Conservation (phyloP, 2,797 vertebrate species). For the Lerista edwardsae region DNA sequence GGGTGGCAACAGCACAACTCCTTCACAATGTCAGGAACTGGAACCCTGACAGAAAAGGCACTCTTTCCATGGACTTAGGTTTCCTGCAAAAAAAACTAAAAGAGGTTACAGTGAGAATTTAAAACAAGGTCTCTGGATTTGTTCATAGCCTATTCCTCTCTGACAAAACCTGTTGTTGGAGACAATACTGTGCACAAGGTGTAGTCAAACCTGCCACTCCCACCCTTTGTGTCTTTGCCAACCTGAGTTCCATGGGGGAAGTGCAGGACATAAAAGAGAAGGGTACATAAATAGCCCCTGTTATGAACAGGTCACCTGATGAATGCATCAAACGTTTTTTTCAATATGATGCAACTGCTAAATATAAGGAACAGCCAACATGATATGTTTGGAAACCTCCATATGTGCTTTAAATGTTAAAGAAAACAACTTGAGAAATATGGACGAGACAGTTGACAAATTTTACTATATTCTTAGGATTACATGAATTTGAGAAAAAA, state of each 20-base stretch:
- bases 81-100: neutral
- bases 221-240: neutral
- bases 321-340: neutral
- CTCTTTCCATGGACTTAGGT: neutral
- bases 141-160: neutral
- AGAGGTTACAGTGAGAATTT: neutral
- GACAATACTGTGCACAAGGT: neutral
- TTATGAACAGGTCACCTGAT: neutral
- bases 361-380: neutral
- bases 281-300: neutral
- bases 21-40: neutral
- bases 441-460: neutral
- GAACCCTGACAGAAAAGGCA: neutral
- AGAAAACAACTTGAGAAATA: neutral
- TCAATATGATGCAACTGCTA: conserved; percentile 27
- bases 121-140: neutral
- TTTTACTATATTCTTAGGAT: neutral
- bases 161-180: neutral
- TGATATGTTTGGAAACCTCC: neutral
- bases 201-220: neutral
- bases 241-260: neutral
- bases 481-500: too few species aligned
- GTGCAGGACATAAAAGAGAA: neutral
- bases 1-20: neutral
- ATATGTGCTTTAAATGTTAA: neutral